Evolutionary conservation across 2,797 vertebrate species (phyloP), one percentile per base, ranked within the genome.

Genomic region (Mormyrops boulengeri): DNA sequence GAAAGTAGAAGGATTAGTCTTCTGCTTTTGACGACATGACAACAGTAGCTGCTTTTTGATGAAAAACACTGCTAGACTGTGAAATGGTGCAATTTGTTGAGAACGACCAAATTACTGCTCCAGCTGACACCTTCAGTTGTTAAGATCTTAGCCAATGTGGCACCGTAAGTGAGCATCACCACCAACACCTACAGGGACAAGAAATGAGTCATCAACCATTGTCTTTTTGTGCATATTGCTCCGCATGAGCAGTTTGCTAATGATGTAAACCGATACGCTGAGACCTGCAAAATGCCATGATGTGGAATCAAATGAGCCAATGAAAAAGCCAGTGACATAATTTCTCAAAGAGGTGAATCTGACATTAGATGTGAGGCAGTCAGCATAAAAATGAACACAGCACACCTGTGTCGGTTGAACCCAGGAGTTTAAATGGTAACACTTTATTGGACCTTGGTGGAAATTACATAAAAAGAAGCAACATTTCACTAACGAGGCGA

Each of bases 401-500:
- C 47, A 5, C 82, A 49, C 82, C n/a, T 52, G n/a, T 52, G 82
- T 89, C 34, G 11, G 53, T 0, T 11, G 41, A 66, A 85, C n/a
- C 9, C 57, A 14, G 26, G 26, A 82, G 88, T 14, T 34, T 66
- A 17, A 19, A 12, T 57, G 34, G 0, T 17, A 7, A 14, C 11
- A 9, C 19, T 38, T 41, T 49, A 26, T 19, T 87, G 38, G 11
- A 62, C 17, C 22, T 44, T 62, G 77, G 53, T 85, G 77, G 38
- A 89, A 89, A 84, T 55, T 11, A 66, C 55, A 84, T 53, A 69
- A 69, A 50, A 52, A 60, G 57, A 22, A 89, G 80, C 44, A 85
- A 17, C 14, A 7, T 66, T 82, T 82, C 14, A 9, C 49, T 22
- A 19, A 22, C 55, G 69, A 88, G n/a, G 22, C 57, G 17, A 47